A percentile compares a stretch with the other conserved stretches of the same genome.
phyloP scores from a whole-genome alignment of 1,140 invertebrate species.

The Euura lappo region DNA sequence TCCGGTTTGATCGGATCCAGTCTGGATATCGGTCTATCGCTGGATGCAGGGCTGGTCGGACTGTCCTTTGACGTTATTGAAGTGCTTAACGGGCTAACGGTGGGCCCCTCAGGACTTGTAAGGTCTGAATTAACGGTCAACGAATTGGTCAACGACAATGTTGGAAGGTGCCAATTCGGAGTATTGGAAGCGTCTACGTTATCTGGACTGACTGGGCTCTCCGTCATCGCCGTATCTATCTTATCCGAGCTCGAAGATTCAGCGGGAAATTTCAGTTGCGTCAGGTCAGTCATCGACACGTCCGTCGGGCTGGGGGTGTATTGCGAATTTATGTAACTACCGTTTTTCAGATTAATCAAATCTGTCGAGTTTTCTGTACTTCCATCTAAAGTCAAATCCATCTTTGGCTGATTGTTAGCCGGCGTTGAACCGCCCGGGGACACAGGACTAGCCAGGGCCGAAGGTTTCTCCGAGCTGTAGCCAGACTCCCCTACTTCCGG shows the following conservation, averaged over 20 bases:
- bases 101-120: conserved; percentile 39
- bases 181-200: conserved; percentile 24
- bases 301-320: conserved; percentile 38
- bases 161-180: conserved; percentile 16
- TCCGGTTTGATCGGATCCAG: conserved; percentile 20
- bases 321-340: conserved; percentile 24
- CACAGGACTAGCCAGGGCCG: conserved; percentile 62
- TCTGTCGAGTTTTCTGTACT: conserved; percentile 23
- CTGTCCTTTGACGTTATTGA: conserved; percentile 41
- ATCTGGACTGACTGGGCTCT: conserved; percentile 28
- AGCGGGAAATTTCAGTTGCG: conserved; percentile 23
- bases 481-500: conserved; percentile 68
- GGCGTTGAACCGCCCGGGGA: conserved; percentile 27
- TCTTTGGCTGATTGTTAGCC: conserved; percentile 14
- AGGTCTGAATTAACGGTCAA: conserved; percentile 38
- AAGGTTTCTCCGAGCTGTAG: conserved; percentile 73
- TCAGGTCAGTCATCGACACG: conserved; percentile 34
- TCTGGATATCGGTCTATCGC: conserved; percentile 13
- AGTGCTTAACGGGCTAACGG: conserved; percentile 40
- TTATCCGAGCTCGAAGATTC: conserved; percentile 7
- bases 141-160: conserved; percentile 28
- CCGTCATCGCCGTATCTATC: conserved; percentile 17
- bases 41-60: conserved; percentile 36
- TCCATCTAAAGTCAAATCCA: conserved; percentile 17
- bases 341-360: conserved; percentile 19